Evolutionary conservation across 2,113 vertebrate genomes (phyloP), one percentile per base, ranked within the genome.

Genomic region (Lagopus muta): DNA sequence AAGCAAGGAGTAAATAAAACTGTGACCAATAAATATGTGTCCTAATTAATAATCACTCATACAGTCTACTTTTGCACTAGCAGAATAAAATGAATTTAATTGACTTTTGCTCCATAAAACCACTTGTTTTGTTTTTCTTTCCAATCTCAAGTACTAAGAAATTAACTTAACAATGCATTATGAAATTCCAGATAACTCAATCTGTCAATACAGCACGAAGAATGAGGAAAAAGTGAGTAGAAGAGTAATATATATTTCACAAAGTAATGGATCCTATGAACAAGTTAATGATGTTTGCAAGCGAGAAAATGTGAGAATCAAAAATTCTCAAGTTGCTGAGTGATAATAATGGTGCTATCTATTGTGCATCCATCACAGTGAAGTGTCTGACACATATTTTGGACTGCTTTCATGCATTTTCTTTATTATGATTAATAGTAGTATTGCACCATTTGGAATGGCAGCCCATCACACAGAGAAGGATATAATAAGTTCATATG

Each of bases 11-110:
- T 85, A 85, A 93, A 93, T 66, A 73, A 62, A 92, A 86, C 16
- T 34, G 12, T 65, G 71, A 71, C 40, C 6, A 72, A 65, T 55
- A 83, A 96, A 92, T 11, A 3, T 45, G 30, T 81, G 95, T 61
- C 69, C 69, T 93, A 88, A 95, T 81, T 83, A 54, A 87, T 83
- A 74, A 87, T 97, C 85, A 95, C 65, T 97, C 87, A 83, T 50
- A 34, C 42, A 77, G 84, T 92, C 79, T 86, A 75, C 79, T 94
- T 91, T 88, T 93, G 57, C 87, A 88, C 94, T 94, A 94, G 80
- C 70, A 80, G 77, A 74, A 88, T 36, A 90, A 96, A 97, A 97
- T 96, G 86, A 97, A 96, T 97, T 89, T 2, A 67, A 90, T 91
- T 62, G 66, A 97, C 83, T 95, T 96, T 20, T 54, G 17, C 58